Evolutionary conservation across 2,888 invertebrate genomes (phyloP), one percentile per base, ranked within the genome.

Genomic region (Chrysomela aeneicollis): DNA sequence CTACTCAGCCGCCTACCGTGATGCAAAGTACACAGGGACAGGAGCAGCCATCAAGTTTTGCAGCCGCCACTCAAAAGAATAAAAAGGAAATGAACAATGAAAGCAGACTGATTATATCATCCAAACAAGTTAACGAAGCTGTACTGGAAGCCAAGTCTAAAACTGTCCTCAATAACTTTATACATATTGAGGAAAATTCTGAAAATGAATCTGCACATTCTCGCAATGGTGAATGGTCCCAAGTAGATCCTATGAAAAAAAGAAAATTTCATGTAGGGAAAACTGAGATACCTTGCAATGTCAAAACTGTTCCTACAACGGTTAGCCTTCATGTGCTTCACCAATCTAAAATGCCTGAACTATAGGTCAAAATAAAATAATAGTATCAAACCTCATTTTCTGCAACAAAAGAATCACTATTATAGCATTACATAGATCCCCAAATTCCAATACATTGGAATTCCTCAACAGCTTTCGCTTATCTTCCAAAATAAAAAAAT

Each of bases 21-120:
- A 53, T 53, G 46, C 22, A 46, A 46, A 46, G 0, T 57, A 46
- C 21, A 42, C 57, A 46, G 26, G 42, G 26, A 21, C 22, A 46
- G 46, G 21, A 57, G 46, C 15, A 9, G 37, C 37, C 42, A 55
- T 5, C 55, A 55, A 57, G 57, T 42, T 57, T 57, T 37, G 57
- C 57, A 57, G 46, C 46, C 26, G 57, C 46, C 26, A 57, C 26
- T 46, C 46, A 46, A 46, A 57, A 46, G 42, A 46, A 57, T 57
- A 46, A 46, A 46, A 46, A 55, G 37, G 55, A 42, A 17, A 18
- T 37, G 19, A n/a, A n/a, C n/a, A n/a, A 57, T 21, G 21, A 46
- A 57, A 46, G 26, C 51, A 22, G n/a, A n/a, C n/a, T n/a, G n/a
- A n/a, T n/a, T n/a, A n/a, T n/a, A n/a, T n/a, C n/a, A n/a, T n/a